These are phyloP conservation scores for Megaceryle torquata DNA, from an alignment of 2,113 vertebrate species.

Conservation along the genomic window DNA sequence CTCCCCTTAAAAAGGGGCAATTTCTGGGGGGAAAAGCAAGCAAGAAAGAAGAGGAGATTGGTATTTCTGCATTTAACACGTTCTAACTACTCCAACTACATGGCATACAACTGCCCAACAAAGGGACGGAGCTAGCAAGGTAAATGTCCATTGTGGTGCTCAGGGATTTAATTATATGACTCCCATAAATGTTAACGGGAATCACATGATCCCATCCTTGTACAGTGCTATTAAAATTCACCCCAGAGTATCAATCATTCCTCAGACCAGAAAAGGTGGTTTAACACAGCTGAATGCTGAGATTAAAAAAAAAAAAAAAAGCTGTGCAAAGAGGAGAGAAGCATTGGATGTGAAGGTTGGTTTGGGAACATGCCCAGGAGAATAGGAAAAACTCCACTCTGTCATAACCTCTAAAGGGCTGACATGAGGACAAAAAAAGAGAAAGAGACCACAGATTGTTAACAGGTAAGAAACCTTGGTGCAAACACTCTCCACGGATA, in stretches of 20 bases:
- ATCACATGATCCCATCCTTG: not conserved
- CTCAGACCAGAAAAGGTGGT: not conserved
- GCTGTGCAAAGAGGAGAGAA: not conserved
- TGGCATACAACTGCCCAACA: not conserved
- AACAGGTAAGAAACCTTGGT: not conserved
- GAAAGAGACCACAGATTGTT: not conserved
- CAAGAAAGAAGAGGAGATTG: not conserved
- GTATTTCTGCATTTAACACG: not conserved
- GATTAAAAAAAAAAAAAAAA: not conserved
- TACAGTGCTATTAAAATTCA: not conserved
- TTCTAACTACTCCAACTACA: not conserved
- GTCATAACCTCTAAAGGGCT: not conserved
- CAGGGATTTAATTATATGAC: not conserved
- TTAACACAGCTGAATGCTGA: not conserved
- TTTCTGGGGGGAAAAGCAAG: not conserved
- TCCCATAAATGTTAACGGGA: slow-evolving; percentile 44
- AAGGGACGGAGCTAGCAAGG: not conserved
- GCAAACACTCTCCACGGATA: not conserved
- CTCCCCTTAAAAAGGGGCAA: not conserved
- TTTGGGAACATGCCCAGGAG: not conserved
- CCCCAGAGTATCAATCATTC: slow-evolving; percentile 1
- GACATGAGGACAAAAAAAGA: not conserved
- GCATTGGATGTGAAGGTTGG: not conserved
- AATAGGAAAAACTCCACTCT: not conserved
- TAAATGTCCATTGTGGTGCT: not conserved